phyloP scores from a whole-genome alignment of 2,888 invertebrate species.

The Lasioglossum vierecki region DNA sequence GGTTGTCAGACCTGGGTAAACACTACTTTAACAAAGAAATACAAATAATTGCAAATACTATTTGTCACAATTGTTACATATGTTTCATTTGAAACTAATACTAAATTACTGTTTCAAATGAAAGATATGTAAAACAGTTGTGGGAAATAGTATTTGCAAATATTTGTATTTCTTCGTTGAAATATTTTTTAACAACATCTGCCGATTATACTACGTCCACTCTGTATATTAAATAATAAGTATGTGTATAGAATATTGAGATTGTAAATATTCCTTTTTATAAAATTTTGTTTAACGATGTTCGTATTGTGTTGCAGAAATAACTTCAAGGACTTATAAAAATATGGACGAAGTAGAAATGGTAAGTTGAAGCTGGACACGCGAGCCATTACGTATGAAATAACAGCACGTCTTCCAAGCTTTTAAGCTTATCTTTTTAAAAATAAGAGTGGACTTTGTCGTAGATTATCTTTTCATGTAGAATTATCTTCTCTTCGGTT shows the following conservation, averaged over 20 bases:
- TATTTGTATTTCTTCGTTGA: no score
- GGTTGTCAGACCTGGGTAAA: no score
- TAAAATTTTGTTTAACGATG: background rate
- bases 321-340: background rate
- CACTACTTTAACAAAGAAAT: no score
- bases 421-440: background rate
- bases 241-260: background rate
- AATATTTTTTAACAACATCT: no score
- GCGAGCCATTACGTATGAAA: background rate
- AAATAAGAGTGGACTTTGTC: no score
- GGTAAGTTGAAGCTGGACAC: background rate
- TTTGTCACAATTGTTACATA: no score
- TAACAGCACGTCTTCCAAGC: background rate
- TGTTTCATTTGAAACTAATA: no score
- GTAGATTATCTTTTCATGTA: background rate
- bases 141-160: no score
- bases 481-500: background rate
- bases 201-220: no score
- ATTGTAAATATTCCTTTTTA: background rate
- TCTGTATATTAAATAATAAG: background rate
- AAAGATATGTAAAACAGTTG: no score
- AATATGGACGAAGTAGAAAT: background rate
- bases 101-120: no score
- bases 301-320: background rate
- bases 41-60: no score